Percentiles rank a stretch among this genome's conserved stretches.
phyloP scores from a whole-genome alignment of 2,797 vertebrate species.

The Takifugu rubripes region DNA sequence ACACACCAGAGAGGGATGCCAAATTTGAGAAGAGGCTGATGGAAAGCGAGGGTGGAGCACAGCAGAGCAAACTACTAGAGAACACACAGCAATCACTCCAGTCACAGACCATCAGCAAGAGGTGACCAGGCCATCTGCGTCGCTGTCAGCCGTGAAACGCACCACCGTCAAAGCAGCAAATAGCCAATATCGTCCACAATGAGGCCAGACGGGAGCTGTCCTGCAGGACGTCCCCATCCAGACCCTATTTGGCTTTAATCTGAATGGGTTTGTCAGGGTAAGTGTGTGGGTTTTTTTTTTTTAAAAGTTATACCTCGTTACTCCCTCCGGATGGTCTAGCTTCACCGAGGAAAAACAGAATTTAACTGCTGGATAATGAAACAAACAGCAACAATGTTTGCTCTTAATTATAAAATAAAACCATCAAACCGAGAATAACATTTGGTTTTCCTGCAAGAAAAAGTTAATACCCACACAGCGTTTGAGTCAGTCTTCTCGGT shows the following conservation, averaged over 20 bases:
- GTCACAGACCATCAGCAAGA: constrained; percentile 58
- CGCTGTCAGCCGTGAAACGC: constrained; percentile 45
- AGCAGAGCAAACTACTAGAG: constrained; percentile 28
- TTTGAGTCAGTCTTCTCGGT: too few species aligned
- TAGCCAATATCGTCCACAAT: constrained; percentile 47
- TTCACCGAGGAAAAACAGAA: background rate
- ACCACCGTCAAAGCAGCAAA: constrained; percentile 58
- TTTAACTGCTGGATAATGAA: background rate
- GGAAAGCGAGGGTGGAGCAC: constrained; percentile 7
- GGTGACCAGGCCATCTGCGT: constrained; percentile 54
- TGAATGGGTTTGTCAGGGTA: constrained; percentile 4
- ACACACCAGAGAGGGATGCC: constrained; percentile 10
- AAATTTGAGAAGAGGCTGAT: constrained; percentile 13
- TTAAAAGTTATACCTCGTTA: background rate
- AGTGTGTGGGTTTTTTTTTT: background rate
- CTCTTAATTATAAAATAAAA: constrained; percentile 4
- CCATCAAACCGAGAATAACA: constrained; percentile 3
- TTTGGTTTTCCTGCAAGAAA: background rate
- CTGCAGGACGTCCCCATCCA: too few species aligned
- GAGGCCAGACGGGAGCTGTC: too few species aligned
- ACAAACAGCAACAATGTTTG: constrained; percentile 12
- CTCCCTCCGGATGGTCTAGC: background rate
- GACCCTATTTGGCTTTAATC: too few species aligned
- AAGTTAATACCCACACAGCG: background rate
- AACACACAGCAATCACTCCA: constrained; percentile 59